phyloP scores from a whole-genome alignment of 2,888 invertebrate genomes.

The Hetaerina titia region DNA sequence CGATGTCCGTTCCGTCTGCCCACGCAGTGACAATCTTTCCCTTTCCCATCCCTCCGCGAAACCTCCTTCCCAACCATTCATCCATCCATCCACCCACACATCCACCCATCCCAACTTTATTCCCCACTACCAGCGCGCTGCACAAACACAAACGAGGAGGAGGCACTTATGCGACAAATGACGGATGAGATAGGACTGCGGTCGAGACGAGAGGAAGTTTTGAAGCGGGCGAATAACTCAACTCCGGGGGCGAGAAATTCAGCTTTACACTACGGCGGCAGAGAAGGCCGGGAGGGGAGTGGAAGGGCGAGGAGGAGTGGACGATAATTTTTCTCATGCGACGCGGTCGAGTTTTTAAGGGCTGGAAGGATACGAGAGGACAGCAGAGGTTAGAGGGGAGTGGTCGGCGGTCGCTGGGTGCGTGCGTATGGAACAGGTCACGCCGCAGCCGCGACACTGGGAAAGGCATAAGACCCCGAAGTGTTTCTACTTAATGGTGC shows the following conservation, averaged over 20 bases:
- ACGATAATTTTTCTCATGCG: conserved; percentile 5
- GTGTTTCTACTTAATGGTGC: background rate
- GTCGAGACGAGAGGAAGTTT: background rate
- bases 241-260: background rate
- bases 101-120: background rate
- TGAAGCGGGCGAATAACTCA: conserved; percentile 6
- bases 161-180: conserved; percentile 40
- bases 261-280: conserved; percentile 1
- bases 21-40: background rate
- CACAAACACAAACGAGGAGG: background rate
- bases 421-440: background rate
- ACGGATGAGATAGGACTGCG: conserved; percentile 36
- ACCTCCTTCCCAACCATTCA: background rate
- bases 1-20: background rate
- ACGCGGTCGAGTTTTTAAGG: conserved; percentile 25
- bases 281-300: background rate
- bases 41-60: background rate
- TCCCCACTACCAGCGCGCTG: background rate
- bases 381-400: background rate
- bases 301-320: background rate
- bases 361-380: conserved; percentile 21
- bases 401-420: background rate
- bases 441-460: background rate
- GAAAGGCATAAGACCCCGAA: background rate
- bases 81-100: background rate